A percentile compares a stretch with the other conserved stretches of the same genome.
Evolutionary conservation across 2,113 vertebrate genomes (phyloP).

Genomic region (Nycticryphes semicollaris): DNA sequence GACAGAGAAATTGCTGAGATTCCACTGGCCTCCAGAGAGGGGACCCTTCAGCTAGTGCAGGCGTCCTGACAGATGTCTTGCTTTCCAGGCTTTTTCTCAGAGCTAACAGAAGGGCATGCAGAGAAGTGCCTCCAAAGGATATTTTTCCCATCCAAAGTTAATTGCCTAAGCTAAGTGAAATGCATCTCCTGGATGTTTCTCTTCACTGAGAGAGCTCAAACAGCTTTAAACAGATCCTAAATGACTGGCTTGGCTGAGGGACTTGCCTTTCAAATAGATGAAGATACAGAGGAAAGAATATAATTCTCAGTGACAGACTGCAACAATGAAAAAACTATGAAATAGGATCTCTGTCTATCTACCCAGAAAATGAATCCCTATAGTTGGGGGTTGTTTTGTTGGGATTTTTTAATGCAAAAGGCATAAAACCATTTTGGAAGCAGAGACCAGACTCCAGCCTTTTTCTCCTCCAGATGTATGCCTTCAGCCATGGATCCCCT

Average conservation of each 20-base stretch:
- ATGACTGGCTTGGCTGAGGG: background rate
- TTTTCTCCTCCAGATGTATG: background rate
- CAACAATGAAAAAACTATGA: background rate
- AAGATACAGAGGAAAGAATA: background rate
- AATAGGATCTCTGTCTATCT: background rate
- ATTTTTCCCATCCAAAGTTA: background rate
- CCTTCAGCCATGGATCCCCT: background rate
- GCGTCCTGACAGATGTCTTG: fast-evolving
- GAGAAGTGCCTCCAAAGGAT: background rate
- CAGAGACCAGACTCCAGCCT: background rate
- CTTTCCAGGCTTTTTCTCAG: background rate
- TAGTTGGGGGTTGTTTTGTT: background rate
- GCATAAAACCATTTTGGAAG: background rate
- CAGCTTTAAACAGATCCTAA: conserved; percentile 1
- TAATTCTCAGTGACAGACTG: background rate
- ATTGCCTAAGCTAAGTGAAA: background rate
- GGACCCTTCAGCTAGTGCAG: background rate
- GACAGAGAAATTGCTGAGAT: conserved; percentile 6
- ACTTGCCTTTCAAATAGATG: background rate
- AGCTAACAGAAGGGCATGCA: background rate
- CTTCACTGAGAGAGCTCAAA: background rate
- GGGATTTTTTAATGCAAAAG: background rate
- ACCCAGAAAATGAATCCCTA: background rate
- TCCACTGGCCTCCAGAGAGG: background rate
- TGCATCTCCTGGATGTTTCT: background rate